These are phyloP conservation scores for Candidula unifasciata DNA, from an alignment of 2,888 invertebrate genomes.

Conservation along the genomic window DNA sequence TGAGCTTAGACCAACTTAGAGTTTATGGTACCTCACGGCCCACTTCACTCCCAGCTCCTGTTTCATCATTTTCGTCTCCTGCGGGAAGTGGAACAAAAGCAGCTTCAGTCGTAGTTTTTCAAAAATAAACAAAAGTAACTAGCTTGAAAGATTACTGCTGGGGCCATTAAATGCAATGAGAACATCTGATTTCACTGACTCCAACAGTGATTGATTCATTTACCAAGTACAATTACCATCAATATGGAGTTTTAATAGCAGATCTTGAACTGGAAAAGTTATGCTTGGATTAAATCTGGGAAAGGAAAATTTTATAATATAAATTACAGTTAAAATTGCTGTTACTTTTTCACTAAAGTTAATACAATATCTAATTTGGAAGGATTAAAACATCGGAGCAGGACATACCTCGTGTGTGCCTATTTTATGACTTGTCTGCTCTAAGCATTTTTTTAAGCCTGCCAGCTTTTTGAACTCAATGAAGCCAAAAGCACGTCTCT, in stretches of 20 bases:
- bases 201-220: constrained; percentile 9
- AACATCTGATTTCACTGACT: constrained; percentile 32
- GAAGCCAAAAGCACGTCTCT: constrained; percentile 97
- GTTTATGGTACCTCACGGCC: constrained; percentile 66
- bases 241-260: constrained; percentile 11
- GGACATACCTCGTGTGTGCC: constrained; percentile 90
- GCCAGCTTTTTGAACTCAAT: constrained; percentile 97
- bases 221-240: constrained; percentile 20
- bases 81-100: constrained; percentile 75
- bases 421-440: constrained; percentile 62
- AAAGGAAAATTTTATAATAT: constrained; percentile 18
- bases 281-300: constrained; percentile 25
- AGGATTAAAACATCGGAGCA: not conserved
- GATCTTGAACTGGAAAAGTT: constrained; percentile 3
- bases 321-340: not conserved
- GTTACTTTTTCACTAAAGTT: not conserved
- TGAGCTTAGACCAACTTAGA: constrained; percentile 51
- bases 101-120: constrained; percentile 63
- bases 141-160: constrained; percentile 51
- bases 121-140: constrained; percentile 50
- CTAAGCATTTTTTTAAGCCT: constrained; percentile 87
- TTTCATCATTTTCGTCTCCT: constrained; percentile 67
- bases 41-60: constrained; percentile 70
- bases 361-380: not conserved
- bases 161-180: constrained; percentile 28